Conservation (phyloP, 1,140 invertebrate species). For the Drosophila orosa region DNA sequence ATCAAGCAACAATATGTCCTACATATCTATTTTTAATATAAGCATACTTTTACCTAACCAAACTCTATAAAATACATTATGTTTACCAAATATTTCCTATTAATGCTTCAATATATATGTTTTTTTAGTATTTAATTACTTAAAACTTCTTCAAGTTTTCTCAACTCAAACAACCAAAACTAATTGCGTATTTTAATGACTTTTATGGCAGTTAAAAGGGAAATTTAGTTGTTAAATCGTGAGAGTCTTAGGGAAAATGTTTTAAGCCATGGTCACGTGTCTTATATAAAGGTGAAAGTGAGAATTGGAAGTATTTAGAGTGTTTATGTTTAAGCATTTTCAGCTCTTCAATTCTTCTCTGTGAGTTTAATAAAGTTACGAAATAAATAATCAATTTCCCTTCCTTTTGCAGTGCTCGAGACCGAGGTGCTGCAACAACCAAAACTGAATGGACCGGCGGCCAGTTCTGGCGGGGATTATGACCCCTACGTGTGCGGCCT, state of each 20-base stretch:
- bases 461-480: conserved; percentile 51
- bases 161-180: neutral
- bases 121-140: neutral
- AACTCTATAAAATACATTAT: neutral
- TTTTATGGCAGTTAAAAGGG: conserved; percentile 25
- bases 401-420: conserved; percentile 76
- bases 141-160: neutral
- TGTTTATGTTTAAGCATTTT: neutral
- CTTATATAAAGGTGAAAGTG: conserved; percentile 21
- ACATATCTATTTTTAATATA: neutral
- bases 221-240: conserved; percentile 16
- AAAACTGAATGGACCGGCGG: conserved; percentile 58
- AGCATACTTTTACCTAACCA: neutral
- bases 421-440: conserved; percentile 75
- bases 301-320: conserved; percentile 4
- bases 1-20: neutral
- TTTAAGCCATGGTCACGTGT: conserved; percentile 9
- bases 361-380: neutral
- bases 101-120: no score
- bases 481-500: conserved; percentile 76
- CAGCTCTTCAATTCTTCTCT: conserved; percentile 1
- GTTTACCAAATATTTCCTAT: neutral
- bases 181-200: neutral
- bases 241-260: conserved; percentile 14
- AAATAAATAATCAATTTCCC: neutral